phyloP scores from a whole-genome alignment of 2,113 vertebrate genomes.

The Sciurus niger region DNA sequence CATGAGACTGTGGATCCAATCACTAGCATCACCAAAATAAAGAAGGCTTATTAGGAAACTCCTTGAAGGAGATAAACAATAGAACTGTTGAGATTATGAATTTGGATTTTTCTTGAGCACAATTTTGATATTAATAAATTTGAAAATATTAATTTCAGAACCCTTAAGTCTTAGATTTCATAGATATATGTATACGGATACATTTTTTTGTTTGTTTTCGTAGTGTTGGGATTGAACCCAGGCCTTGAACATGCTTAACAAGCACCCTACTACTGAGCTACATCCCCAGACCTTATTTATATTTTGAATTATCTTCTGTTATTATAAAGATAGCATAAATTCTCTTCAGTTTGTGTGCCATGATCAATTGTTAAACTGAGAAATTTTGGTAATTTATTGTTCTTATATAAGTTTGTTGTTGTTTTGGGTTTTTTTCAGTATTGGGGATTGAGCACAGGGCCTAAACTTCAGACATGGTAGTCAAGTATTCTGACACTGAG shows the following conservation, averaged over 20 bases:
- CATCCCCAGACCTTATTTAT: background rate
- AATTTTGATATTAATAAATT: conserved; percentile 41
- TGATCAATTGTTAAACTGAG: conserved; percentile 13
- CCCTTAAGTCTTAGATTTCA: conserved; percentile 7
- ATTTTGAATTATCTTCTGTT: conserved; percentile 35
- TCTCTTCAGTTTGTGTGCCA: background rate
- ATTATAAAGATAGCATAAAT: conserved; percentile 16
- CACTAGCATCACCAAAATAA: background rate
- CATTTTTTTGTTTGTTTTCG: too few species aligned
- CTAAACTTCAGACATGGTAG: too few species aligned
- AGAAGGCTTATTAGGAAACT: background rate
- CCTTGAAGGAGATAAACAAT: background rate
- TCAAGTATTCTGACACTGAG: too few species aligned
- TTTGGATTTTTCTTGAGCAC: conserved; percentile 1
- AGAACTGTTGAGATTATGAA: conserved; percentile 43
- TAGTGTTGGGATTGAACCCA: too few species aligned
- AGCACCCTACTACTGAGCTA: too few species aligned
- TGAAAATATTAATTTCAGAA: conserved; percentile 46
- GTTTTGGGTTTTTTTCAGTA: background rate
- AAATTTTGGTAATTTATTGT: background rate
- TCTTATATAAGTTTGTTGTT: background rate
- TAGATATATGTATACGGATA: too few species aligned
- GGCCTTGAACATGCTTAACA: too few species aligned
- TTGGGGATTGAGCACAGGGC: too few species aligned
- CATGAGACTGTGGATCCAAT: background rate